Conservation (phyloP, 1,140 invertebrate species). For the Aphis gossypii region DNA sequence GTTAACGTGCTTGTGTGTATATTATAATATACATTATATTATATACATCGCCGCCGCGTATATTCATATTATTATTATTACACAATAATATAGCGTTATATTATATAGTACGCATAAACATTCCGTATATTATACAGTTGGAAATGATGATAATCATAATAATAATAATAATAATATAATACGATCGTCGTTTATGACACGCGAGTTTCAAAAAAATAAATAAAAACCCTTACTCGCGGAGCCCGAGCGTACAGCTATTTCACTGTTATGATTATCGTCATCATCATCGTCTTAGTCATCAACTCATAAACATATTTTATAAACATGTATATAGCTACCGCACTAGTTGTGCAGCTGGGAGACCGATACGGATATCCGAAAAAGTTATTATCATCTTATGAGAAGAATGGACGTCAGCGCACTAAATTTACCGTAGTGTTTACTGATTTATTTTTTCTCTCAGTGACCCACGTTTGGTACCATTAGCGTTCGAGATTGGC, state of each 20-base stretch:
- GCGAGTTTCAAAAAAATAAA: background rate
- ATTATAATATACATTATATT: background rate
- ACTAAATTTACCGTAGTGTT: too few relatives aligned
- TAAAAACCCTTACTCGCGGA: background rate
- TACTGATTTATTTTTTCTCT: too few relatives aligned
- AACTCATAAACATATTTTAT: too few relatives aligned
- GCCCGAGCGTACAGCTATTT: background rate
- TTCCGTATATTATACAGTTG: background rate
- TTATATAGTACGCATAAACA: background rate
- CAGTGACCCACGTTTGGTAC: too few relatives aligned
- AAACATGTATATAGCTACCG: too few relatives aligned
- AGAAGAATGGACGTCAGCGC: too few relatives aligned
- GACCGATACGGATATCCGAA: too few relatives aligned
- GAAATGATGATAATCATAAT: background rate
- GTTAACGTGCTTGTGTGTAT: background rate
- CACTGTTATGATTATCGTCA: background rate
- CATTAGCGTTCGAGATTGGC: too few relatives aligned
- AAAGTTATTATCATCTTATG: too few relatives aligned
- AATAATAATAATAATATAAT: background rate
- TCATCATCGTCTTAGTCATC: too few relatives aligned
- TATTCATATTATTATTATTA: background rate
- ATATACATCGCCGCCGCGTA: too few relatives aligned
- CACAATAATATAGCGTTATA: background rate
- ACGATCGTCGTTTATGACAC: constrained; percentile 30
- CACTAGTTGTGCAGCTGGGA: too few relatives aligned